Conservation (phyloP, 2,113 vertebrate genomes). For the Oncorhynchus mykiss region DNA sequence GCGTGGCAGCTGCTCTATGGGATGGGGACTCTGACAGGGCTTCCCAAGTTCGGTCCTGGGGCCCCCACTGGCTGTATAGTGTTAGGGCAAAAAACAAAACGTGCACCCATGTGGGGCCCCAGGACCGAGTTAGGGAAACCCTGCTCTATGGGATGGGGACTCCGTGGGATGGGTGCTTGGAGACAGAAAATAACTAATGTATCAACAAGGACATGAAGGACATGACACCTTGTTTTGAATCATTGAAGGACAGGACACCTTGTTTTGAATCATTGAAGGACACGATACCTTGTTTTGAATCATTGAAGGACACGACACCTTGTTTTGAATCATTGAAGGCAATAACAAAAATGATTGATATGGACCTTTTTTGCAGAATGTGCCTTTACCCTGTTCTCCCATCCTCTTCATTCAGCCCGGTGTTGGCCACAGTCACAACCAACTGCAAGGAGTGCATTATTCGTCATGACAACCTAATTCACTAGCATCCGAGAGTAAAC, state of each 20-base stretch:
- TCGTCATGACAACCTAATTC: conserved; percentile 55
- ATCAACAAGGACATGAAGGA: conserved; percentile 4
- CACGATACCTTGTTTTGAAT: no score
- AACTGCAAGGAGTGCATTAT: conserved; percentile 29
- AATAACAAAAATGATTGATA: not conserved
- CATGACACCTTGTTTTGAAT: no score
- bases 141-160: not conserved
- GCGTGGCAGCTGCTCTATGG: not conserved
- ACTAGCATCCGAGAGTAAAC: conserved; percentile 51
- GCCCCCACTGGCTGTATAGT: no score
- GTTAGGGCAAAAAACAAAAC: no score
- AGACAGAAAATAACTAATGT: conserved; percentile 14
- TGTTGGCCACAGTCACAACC: conserved; percentile 20
- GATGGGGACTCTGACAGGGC: not conserved
- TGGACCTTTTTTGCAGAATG: not conserved
- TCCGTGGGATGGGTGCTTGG: not conserved
- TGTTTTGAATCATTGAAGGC: not conserved
- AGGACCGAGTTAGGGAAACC: no score
- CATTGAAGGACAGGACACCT: no score
- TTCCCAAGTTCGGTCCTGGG: no score
- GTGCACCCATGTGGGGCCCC: no score
- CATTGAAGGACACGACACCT: no score
- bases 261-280: no score
- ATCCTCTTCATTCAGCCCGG: not conserved
- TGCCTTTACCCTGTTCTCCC: not conserved